Evolutionary conservation across 2,888 invertebrate genomes (phyloP).

Genomic region (Hesperia comma): DNA sequence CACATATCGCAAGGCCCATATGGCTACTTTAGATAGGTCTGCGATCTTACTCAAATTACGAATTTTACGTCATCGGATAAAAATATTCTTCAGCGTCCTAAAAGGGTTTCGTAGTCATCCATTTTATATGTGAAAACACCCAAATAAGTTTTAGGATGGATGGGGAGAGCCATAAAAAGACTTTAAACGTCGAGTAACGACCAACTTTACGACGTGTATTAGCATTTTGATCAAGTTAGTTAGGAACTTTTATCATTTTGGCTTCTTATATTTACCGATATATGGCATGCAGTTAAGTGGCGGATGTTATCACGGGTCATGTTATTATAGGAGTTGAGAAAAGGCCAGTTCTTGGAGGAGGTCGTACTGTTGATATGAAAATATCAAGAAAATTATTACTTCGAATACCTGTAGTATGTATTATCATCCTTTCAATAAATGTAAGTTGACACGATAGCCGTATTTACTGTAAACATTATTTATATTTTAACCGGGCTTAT

Average conservation of each 20-base stretch:
- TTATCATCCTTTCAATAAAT: too few species aligned
- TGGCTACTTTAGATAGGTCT: slow-evolving; percentile 5
- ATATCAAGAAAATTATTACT: too few species aligned
- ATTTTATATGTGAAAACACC: slow-evolving; percentile 30
- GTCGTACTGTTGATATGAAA: too few species aligned
- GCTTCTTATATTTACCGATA: slow-evolving; percentile 5
- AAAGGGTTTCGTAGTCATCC: slow-evolving; percentile 36
- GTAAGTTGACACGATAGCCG: too few species aligned
- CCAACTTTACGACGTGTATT: slow-evolving; percentile 25
- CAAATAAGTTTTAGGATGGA: slow-evolving; percentile 37
- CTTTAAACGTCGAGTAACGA: slow-evolving; percentile 24
- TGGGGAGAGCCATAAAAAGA: slow-evolving; percentile 30
- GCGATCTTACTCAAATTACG: slow-evolving; percentile 24
- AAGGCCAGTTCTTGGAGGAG: too few species aligned
- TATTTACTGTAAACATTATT: too few species aligned
- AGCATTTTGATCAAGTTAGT: slow-evolving; percentile 28
- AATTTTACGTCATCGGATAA: slow-evolving; percentile 34
- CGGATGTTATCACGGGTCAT: too few species aligned
- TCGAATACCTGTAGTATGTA: too few species aligned
- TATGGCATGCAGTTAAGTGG: too few species aligned
- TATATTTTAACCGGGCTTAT: too few species aligned
- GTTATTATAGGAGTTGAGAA: too few species aligned
- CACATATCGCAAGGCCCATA: not conserved
- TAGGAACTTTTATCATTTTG: slow-evolving; percentile 14
- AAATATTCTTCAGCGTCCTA: slow-evolving; percentile 33